Percentiles rank a stretch among this genome's conserved stretches.
Conservation (phyloP, 2,797 vertebrate genomes). For the Streptopelia turtur region DNA sequence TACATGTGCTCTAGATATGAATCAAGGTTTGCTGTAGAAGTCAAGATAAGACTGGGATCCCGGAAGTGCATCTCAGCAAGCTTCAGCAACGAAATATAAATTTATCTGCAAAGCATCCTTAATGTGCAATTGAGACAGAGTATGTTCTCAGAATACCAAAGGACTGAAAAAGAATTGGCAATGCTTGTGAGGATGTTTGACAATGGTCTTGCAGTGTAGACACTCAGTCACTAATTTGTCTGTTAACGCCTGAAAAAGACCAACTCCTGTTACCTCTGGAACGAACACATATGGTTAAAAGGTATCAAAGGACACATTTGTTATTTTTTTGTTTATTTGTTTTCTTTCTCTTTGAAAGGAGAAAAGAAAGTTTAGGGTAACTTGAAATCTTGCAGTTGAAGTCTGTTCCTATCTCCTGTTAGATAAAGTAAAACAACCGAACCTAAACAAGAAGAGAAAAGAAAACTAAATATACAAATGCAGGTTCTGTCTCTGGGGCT, state of each 20-base stretch:
- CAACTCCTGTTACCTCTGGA: not conserved
- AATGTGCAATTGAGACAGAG: not conserved
- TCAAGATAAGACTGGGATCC: not conserved
- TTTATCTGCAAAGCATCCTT: not conserved
- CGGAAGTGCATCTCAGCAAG: not conserved
- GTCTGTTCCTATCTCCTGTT: not conserved
- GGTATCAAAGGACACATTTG: not conserved
- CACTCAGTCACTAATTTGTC: not conserved
- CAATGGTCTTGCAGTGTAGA: not conserved
- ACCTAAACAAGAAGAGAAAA: not conserved
- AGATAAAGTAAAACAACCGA: constrained; percentile 27
- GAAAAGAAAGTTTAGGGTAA: not conserved
- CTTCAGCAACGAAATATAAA: not conserved
- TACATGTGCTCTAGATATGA: not conserved
- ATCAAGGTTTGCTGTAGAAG: not conserved
- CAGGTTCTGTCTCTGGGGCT: not conserved
- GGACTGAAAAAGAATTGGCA: not conserved
- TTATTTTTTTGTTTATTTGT: not conserved
- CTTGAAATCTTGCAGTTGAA: not conserved
- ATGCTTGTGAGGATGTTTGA: not conserved
- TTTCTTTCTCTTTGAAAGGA: not conserved
- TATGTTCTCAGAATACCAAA: not conserved
- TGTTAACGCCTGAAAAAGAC: not conserved
- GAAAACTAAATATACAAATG: not conserved
- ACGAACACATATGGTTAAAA: not conserved